phyloP scores from a whole-genome alignment of 2,888 invertebrate genomes.

The Caenorhabditis macrosperma region DNA sequence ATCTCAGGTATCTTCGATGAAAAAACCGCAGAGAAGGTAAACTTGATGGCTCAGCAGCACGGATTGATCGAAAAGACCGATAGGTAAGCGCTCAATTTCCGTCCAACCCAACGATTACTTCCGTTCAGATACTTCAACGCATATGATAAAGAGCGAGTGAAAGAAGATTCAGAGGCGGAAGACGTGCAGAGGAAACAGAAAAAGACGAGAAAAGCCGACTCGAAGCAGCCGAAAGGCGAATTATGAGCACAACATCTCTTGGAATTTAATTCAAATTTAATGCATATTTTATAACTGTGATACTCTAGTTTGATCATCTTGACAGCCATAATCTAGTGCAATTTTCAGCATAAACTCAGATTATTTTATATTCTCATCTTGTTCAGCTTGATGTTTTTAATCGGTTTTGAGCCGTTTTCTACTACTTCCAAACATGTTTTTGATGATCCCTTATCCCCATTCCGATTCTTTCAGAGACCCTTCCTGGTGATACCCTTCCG shows the following conservation, averaged over 20 bases:
- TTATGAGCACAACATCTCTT: neutral
- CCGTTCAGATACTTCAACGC: conserved; percentile 32
- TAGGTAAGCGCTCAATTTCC: conserved; percentile 17
- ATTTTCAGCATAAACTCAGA: conserved; percentile 1
- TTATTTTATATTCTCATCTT: neutral
- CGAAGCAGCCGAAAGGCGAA: conserved; percentile 53
- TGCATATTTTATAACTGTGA: conserved; percentile 21
- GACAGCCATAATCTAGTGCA: conserved; percentile 18
- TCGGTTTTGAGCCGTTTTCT: neutral
- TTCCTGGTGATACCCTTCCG: neutral
- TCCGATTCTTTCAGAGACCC: no score
- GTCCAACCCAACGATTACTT: no score
- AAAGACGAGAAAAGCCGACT: conserved; percentile 32
- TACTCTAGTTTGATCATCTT: conserved; percentile 5
- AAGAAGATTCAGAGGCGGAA: conserved; percentile 28
- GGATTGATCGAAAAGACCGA: conserved; percentile 48
- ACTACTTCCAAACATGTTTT: neutral
- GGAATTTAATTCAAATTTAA: neutral
- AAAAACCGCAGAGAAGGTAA: conserved; percentile 40
- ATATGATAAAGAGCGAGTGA: conserved; percentile 29
- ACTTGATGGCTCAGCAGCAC: conserved; percentile 63
- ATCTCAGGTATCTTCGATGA: conserved; percentile 50
- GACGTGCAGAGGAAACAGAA: conserved; percentile 39
- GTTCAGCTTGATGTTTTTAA: neutral
- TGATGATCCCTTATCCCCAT: neutral